A percentile compares a stretch with the other conserved stretches of the same genome.
Conservation (phyloP, 2,888 invertebrate genomes). For the Drosophila seclusa region DNA sequence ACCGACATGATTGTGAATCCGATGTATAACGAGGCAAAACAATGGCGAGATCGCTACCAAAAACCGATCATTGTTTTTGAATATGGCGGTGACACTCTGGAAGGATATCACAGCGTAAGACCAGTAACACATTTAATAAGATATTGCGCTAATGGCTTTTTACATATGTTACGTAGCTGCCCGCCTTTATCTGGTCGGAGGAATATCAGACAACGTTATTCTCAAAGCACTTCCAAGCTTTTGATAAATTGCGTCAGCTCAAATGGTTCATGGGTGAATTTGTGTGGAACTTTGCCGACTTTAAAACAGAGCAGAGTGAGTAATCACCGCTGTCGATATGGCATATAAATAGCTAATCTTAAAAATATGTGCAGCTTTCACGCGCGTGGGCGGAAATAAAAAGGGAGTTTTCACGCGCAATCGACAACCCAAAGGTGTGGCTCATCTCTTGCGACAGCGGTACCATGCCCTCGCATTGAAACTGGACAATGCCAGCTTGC, state of each 20-base stretch:
- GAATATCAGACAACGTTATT: constrained; percentile 95
- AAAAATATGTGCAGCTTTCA: constrained; percentile 86
- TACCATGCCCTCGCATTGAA: constrained; percentile 89
- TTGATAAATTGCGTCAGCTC: constrained; percentile 90
- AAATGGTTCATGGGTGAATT: constrained; percentile 98
- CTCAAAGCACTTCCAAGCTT: constrained; percentile 94
- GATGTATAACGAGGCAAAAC: constrained; percentile 90
- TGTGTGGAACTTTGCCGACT: constrained; percentile 99
- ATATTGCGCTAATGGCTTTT: background rate
- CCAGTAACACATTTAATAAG: background rate
- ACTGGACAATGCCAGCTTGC: constrained; percentile 86
- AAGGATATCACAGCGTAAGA: constrained; percentile 94
- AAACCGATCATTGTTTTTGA: constrained; percentile 97
- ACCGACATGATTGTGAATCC: constrained; percentile 90
- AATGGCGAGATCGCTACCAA: constrained; percentile 91
- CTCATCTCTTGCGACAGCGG: constrained; percentile 91
- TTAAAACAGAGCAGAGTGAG: constrained; percentile 95
- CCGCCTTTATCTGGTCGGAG: constrained; percentile 96
- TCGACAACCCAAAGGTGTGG: constrained; percentile 95
- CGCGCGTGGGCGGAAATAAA: constrained; percentile 93
- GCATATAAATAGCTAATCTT: background rate
- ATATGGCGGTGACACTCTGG: constrained; percentile 97
- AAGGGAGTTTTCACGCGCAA: constrained; percentile 96
- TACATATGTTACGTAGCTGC: constrained; percentile 86
- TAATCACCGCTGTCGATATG: constrained; percentile 13